These are phyloP conservation scores for Troglohyphantes excavatus DNA, from an alignment of 2,888 invertebrate species.

Conservation along the genomic window DNA sequence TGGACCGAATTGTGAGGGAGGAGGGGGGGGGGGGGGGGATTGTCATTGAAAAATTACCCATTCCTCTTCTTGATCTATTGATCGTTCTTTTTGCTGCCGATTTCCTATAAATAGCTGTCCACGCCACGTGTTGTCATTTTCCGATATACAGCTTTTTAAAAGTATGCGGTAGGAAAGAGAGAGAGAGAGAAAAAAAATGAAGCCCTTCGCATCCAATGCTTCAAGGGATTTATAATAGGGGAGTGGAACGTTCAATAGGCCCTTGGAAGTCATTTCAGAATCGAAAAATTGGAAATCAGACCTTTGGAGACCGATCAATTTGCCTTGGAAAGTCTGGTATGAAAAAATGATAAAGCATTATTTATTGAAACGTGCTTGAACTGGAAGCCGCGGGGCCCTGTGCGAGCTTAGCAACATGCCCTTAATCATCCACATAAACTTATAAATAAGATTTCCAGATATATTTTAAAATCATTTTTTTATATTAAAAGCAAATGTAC, in stretches of 20 bases:
- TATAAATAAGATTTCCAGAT: too few relatives aligned
- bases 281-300: neutral
- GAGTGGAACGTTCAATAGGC: neutral
- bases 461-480: too few relatives aligned
- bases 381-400: too few relatives aligned
- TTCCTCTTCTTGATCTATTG: slow-evolving; percentile 5
- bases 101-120: slow-evolving; percentile 47
- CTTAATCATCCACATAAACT: too few relatives aligned
- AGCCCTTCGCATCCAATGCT: neutral
- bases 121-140: slow-evolving; percentile 25
- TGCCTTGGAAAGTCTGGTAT: neutral
- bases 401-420: too few relatives aligned
- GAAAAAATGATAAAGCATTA: too few relatives aligned
- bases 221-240: slow-evolving; percentile 2
- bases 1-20: neutral
- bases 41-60: slow-evolving; percentile 16
- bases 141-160: slow-evolving; percentile 42
- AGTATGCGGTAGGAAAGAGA: too few relatives aligned
- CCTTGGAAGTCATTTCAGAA: neutral
- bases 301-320: slow-evolving; percentile 1
- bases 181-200: neutral
- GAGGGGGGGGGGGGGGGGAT: too few relatives aligned
- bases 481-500: too few relatives aligned
- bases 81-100: neutral
- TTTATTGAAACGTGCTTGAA: too few relatives aligned